These are phyloP conservation scores for Poeciliopsis prolifica DNA, from an alignment of 2,113 vertebrate species.

Conservation along the genomic window DNA sequence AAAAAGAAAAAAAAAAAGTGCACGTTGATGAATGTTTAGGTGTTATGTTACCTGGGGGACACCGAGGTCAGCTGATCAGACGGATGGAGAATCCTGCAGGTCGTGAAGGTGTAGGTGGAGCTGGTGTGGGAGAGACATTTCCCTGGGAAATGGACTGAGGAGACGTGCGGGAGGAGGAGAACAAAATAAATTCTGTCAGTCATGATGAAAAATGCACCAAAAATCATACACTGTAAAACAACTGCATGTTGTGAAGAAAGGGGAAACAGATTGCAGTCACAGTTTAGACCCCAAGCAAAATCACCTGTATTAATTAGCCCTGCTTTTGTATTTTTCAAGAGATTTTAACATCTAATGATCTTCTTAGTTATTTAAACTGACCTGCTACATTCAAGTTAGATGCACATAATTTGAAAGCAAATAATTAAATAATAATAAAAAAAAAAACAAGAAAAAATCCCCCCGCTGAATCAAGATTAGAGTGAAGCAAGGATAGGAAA, in stretches of 20 bases:
- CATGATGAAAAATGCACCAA: constrained; percentile 13
- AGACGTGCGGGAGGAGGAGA: constrained; percentile 5
- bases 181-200: constrained; percentile 23
- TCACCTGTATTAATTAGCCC: constrained; percentile 23
- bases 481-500: not conserved
- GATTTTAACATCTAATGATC: not conserved
- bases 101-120: constrained; percentile 98
- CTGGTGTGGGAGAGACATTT: constrained; percentile 97
- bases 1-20: not conserved
- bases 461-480: not conserved
- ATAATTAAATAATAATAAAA: not conserved
- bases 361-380: not conserved
- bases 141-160: constrained; percentile 92
- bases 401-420: not conserved
- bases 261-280: not conserved
- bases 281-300: constrained; percentile 38
- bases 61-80: constrained; percentile 94
- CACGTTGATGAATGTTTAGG: not conserved
- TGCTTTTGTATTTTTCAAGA: not conserved
- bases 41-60: constrained; percentile 89
- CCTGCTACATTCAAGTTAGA: not conserved
- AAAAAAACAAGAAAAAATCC: too few relatives aligned
- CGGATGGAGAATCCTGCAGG: constrained; percentile 97
- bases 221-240: not conserved
- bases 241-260: not conserved